These are phyloP conservation scores for Pavo muticus DNA, from an alignment of 2,113 vertebrate species.

Conservation along the genomic window DNA sequence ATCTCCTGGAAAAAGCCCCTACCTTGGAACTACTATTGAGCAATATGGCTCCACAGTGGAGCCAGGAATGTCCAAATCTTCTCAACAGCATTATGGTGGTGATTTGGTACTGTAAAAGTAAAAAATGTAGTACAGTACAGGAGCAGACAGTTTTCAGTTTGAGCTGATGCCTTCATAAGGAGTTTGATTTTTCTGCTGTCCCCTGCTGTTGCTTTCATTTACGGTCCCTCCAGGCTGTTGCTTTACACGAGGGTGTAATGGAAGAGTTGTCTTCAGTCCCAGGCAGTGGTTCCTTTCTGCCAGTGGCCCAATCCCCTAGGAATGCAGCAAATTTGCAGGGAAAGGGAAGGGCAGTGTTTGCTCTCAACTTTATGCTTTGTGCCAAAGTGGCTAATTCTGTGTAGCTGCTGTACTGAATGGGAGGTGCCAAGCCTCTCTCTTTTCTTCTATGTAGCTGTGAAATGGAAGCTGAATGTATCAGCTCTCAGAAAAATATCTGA, in stretches of 20 bases:
- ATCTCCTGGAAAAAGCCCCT: neutral
- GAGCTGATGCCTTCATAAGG: neutral
- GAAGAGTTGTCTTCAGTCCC: neutral
- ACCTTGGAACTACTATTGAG: neutral
- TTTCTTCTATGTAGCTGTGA: neutral
- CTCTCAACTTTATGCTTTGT: neutral
- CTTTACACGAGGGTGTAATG: neutral
- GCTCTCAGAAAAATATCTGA: neutral
- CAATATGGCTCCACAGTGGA: neutral
- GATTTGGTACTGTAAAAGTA: rapidly evolving
- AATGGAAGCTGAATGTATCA: neutral
- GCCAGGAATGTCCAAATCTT: neutral
- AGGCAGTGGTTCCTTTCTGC: neutral
- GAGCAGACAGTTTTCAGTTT: neutral
- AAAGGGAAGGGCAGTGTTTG: neutral
- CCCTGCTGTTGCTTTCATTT: neutral
- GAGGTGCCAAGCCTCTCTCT: neutral
- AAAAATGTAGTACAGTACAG: neutral
- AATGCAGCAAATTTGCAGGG: neutral
- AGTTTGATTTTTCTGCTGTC: neutral
- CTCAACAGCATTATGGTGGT: neutral
- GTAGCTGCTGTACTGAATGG: neutral
- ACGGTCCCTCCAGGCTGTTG: neutral
- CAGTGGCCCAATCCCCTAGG: neutral
- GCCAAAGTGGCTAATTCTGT: neutral